Percentiles rank a stretch among this genome's conserved stretches.
These are phyloP conservation scores for Liparis tanakae DNA, from an alignment of 2,797 vertebrate genomes.

Conservation along the genomic window DNA sequence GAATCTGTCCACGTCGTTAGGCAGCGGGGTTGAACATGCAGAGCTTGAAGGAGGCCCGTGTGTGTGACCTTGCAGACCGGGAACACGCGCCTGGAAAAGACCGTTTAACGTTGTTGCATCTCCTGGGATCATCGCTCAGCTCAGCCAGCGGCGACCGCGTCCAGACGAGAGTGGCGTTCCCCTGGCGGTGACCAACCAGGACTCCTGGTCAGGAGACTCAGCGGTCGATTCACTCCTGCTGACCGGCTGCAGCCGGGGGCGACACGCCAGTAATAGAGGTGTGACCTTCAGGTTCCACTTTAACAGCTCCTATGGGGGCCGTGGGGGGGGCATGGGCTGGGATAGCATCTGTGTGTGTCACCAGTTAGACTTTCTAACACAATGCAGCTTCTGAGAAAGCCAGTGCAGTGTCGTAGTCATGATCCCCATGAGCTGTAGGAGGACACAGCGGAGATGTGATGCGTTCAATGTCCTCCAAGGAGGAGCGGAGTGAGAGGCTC, in stretches of 20 bases:
- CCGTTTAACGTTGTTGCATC: conserved; percentile 26
- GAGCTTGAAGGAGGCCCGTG: conserved; percentile 26
- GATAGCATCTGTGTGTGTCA: conserved; percentile 11
- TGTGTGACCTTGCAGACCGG: conserved; percentile 56
- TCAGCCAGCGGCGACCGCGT: conserved; percentile 30
- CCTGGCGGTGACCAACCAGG: conserved; percentile 64
- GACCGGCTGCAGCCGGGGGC: conserved; percentile 43
- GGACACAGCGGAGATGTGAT: background rate
- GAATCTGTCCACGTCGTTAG: conserved; percentile 70
- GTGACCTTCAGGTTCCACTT: conserved; percentile 39
- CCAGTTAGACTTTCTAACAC: conserved; percentile 14
- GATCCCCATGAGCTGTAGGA: background rate
- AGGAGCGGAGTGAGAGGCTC: conserved; percentile 6
- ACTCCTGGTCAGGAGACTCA: conserved; percentile 43
- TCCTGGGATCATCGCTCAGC: conserved; percentile 51
- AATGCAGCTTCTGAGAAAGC: background rate
- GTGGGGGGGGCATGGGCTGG: conserved; percentile 13
- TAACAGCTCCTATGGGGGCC: conserved; percentile 4
- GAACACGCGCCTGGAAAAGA: conserved; percentile 19
- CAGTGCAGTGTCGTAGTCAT: background rate
- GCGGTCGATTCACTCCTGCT: conserved; percentile 59
- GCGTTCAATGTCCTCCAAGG: background rate
- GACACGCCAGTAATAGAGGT: background rate
- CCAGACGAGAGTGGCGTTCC: conserved; percentile 45
- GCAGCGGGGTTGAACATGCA: conserved; percentile 61